Percentiles rank a stretch among this genome's conserved stretches.
Evolutionary conservation across 2,888 invertebrate genomes (phyloP).

Genomic region (Boloria euphrosyne): DNA sequence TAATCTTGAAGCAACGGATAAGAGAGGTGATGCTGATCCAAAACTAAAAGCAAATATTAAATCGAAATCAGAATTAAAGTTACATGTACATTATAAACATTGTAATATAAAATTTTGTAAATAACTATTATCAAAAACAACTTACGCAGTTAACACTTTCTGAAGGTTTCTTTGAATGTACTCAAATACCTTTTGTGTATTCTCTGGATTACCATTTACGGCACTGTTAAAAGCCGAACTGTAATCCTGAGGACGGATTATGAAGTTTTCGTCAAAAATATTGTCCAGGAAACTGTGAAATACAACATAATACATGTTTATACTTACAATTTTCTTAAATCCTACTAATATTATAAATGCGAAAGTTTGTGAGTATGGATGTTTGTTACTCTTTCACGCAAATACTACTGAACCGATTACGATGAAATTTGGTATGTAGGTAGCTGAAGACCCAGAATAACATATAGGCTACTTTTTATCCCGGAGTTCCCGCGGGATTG

Average conservation of each 20-base stretch:
- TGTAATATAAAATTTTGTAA: background rate
- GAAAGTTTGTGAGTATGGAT: too few relatives aligned
- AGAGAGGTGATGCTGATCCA: conserved; percentile 52
- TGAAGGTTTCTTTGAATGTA: conserved; percentile 68
- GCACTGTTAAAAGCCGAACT: conserved; percentile 71
- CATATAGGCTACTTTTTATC: too few relatives aligned
- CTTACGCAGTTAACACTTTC: conserved; percentile 60
- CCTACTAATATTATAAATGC: too few relatives aligned
- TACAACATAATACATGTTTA: background rate
- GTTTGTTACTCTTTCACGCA: too few relatives aligned
- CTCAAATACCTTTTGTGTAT: conserved; percentile 78
- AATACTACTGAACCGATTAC: too few relatives aligned
- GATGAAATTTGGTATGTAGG: too few relatives aligned
- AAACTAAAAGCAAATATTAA: conserved; percentile 53
- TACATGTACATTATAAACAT: background rate
- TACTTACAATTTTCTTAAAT: background rate
- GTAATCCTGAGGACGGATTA: conserved; percentile 76
- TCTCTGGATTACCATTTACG: conserved; percentile 78
- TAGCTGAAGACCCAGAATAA: too few relatives aligned
- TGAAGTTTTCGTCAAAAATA: conserved; percentile 54
- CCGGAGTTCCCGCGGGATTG: too few relatives aligned
- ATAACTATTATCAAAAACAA: conserved; percentile 31
- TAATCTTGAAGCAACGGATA: conserved; percentile 61
- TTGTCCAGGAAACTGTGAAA: conserved; percentile 55
- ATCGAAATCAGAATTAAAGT: background rate